These are phyloP conservation scores for Nephila pilipes DNA, from an alignment of 1,140 invertebrate genomes.

Conservation along the genomic window DNA sequence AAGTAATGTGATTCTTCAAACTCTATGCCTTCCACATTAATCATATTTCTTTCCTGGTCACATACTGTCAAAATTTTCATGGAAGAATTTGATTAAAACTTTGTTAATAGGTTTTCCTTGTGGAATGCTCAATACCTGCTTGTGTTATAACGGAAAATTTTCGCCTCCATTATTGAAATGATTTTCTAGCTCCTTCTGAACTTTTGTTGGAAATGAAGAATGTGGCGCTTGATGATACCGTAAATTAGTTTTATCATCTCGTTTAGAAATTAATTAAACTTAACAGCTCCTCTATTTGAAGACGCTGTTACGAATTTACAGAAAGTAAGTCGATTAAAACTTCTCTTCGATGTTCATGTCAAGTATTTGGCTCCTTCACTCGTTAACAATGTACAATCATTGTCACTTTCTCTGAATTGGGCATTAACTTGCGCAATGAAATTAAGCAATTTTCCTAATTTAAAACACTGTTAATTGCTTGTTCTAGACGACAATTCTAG, in stretches of 20 bases:
- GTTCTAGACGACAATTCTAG: too few relatives aligned
- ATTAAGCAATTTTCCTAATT: not conserved
- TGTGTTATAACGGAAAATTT: not conserved
- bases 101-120: not conserved
- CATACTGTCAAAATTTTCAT: not conserved
- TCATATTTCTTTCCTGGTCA: not conserved
- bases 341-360: not conserved
- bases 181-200: not conserved
- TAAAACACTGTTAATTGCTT: too few relatives aligned
- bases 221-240: not conserved
- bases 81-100: not conserved
- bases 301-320: not conserved
- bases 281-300: not conserved
- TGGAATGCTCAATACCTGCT: not conserved
- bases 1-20: not conserved
- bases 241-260: not conserved
- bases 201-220: not conserved
- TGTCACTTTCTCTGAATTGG: not conserved
- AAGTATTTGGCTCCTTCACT: not conserved
- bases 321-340: not conserved
- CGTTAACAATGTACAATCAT: not conserved
- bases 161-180: not conserved
- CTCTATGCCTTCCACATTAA: not conserved
- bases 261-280: constrained; percentile 6
- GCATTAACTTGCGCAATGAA: not conserved